These are phyloP conservation scores for Thyatira batis DNA, from an alignment of 2,888 invertebrate species.

Conservation along the genomic window DNA sequence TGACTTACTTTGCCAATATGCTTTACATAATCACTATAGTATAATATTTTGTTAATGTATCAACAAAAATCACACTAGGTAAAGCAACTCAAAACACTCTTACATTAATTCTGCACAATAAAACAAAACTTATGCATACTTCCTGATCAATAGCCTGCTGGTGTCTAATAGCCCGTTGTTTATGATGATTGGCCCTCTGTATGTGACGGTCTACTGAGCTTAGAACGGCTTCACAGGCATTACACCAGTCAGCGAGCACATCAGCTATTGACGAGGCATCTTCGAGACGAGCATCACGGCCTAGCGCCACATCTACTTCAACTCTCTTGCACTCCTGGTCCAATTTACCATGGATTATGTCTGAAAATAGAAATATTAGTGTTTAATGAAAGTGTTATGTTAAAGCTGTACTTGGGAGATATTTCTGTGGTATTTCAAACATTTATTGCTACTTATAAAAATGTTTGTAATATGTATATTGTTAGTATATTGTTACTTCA, in stretches of 20 bases:
- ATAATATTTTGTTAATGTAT: too few relatives aligned
- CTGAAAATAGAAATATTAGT: constrained; percentile 59
- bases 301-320: constrained; percentile 96
- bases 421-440: too few relatives aligned
- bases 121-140: constrained; percentile 68
- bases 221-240: constrained; percentile 92
- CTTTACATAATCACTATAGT: too few relatives aligned
- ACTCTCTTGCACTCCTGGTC: constrained; percentile 97
- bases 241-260: constrained; percentile 94
- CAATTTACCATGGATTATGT: constrained; percentile 97
- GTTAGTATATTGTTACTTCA: too few relatives aligned
- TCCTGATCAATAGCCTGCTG: constrained; percentile 93
- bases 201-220: constrained; percentile 95
- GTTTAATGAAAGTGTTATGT: too few relatives aligned
- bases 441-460: too few relatives aligned
- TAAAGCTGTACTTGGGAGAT: too few relatives aligned
- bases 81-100: too few relatives aligned
- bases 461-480: too few relatives aligned
- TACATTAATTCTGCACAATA: not conserved
- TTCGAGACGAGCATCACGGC: constrained; percentile 93
- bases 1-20: too few relatives aligned
- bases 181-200: constrained; percentile 91
- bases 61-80: too few relatives aligned
- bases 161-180: constrained; percentile 89
- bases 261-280: constrained; percentile 91